Conservation (phyloP, 2,113 vertebrate species). For the Barnardius zonarius region DNA sequence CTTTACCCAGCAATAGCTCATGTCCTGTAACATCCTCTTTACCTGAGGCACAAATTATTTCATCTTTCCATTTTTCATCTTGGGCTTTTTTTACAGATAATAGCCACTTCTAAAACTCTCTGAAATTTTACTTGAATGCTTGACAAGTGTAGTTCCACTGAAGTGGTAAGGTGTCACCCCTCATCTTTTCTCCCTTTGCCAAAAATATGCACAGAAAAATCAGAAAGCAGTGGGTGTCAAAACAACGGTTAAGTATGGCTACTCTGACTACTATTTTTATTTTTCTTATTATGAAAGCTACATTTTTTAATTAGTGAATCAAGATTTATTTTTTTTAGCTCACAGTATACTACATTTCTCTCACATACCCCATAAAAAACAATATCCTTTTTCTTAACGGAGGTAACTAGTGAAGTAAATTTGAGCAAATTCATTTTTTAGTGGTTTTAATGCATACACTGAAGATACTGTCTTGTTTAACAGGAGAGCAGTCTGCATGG, state of each 20-base stretch:
- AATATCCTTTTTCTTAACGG: background rate
- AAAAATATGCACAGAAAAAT: background rate
- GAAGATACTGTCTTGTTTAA: background rate
- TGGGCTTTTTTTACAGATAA: background rate
- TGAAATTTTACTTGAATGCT: background rate
- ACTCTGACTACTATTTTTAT: background rate
- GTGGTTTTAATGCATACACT: background rate
- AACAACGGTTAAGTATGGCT: background rate
- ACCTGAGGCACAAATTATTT: background rate
- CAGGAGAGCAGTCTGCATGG: background rate
- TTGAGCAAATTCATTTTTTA: background rate
- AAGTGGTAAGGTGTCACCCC: background rate
- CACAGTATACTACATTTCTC: background rate
- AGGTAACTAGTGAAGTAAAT: background rate
- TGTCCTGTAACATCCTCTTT: background rate
- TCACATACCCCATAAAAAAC: background rate
- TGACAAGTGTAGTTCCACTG: background rate
- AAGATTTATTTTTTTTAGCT: background rate
- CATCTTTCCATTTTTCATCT: background rate
- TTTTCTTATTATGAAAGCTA: background rate
- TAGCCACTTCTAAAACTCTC: background rate
- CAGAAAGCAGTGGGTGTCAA: background rate
- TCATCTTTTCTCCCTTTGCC: background rate
- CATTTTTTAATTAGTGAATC: background rate
- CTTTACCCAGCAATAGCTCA: background rate